A percentile compares a stretch with the other conserved stretches of the same genome.
These are phyloP conservation scores for Phaedon cochleariae DNA, from an alignment of 2,888 invertebrate genomes.

Conservation along the genomic window DNA sequence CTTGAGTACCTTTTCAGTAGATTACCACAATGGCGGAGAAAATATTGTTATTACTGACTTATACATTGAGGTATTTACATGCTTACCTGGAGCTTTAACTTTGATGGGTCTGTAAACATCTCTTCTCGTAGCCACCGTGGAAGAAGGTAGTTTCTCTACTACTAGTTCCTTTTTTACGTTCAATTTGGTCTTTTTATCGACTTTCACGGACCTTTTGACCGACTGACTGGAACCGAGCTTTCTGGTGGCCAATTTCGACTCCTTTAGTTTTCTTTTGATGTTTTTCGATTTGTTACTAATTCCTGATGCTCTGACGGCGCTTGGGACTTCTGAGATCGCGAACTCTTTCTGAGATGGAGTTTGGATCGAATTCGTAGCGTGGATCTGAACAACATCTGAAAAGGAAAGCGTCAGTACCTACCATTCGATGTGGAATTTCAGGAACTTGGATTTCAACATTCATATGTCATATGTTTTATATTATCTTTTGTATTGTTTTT, in stretches of 20 bases:
- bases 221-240: constrained; percentile 11
- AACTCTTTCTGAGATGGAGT: not conserved
- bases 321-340: not conserved
- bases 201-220: not conserved
- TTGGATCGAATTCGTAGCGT: not conserved
- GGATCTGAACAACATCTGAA: not conserved
- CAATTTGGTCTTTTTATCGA: constrained; percentile 12
- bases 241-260: constrained; percentile 10
- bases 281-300: constrained; percentile 26
- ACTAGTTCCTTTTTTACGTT: not conserved
- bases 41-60: not conserved
- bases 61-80: not conserved
- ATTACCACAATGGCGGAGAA: not conserved
- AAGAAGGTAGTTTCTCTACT: not conserved
- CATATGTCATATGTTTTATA: too few relatives aligned
- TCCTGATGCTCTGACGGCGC: not conserved
- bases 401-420: not conserved
- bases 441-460: too few relatives aligned
- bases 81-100: constrained; percentile 1
- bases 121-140: not conserved
- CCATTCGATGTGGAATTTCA: too few relatives aligned
- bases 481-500: not conserved
- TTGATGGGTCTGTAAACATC: not conserved
- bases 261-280: constrained; percentile 24
- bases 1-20: not conserved